Base-by-base conservation (phyloP, 1,140 invertebrate species). In the Planococcus citri region DNA sequence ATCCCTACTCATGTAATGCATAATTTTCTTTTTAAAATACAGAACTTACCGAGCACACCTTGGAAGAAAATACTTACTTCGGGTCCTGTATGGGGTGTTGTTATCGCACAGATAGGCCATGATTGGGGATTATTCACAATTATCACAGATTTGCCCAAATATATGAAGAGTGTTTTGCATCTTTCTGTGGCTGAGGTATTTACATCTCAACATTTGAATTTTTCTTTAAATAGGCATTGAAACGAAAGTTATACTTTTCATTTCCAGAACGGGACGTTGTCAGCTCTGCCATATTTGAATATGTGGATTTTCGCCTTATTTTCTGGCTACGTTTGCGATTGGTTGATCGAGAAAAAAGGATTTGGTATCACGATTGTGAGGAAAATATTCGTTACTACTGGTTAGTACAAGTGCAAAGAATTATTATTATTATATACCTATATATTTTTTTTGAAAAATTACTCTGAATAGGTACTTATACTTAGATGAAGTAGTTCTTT, bases 81-180 rank as follows among this genome's bases (percentile, higher is more conserved):
- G 1, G 78, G 84, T 14, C 88, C 89, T 1, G 81, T 91, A 25
- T 88, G 87, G 83, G 88, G 88, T 0, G 77, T 92, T 29, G 80
- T 91, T 0, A 82, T 83, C 69, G 88, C 92, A 17, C 80, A 85
- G 76, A 79, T 92, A 73, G 87, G 88, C 17, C 88, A 92, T 75
- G 90, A 92, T 76, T 95, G 91, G 86, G 89, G 87, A 0, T 89
- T 91, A 75, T 92, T 91, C 74, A 92, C 89, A 14, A 83, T 94
- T 77, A 83, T 94, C 21, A 91, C 88, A 17, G 88, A 92, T 74
- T 81, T 96, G 21, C 92, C 93, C 0, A 87, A 88, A 72, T 92
- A 93, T 79, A 87, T 95, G 85, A 88, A 86, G 58, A 84, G 85
- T 72, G 87, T 92, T 1, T 78, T 95, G 6, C 84, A 88, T 72